phyloP scores from a whole-genome alignment of 2,888 invertebrate species.

The Margaritifera margaritifera region DNA sequence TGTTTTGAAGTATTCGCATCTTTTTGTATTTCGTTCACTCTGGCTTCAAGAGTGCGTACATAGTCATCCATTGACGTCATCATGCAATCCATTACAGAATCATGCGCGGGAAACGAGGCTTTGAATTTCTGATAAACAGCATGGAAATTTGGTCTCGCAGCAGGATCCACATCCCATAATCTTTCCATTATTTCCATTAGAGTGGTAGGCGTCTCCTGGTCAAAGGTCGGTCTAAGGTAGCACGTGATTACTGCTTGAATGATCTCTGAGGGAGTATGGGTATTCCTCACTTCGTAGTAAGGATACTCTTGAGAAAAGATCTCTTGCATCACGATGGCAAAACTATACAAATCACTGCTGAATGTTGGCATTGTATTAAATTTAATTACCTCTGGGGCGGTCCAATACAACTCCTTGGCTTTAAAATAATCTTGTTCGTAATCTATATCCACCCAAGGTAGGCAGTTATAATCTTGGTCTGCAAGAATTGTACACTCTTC shows the following conservation, averaged over 20 bases:
- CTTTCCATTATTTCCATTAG: constrained; percentile 55
- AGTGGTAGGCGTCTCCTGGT: constrained; percentile 39
- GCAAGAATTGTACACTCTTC: constrained; percentile 44
- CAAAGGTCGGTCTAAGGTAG: constrained; percentile 53
- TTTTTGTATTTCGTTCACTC: constrained; percentile 52
- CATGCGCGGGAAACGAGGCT: constrained; percentile 49
- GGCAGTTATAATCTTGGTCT: constrained; percentile 21
- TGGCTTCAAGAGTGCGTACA: constrained; percentile 56
- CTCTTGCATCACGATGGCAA: constrained; percentile 64
- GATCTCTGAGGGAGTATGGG: constrained; percentile 45
- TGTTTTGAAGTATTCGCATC: constrained; percentile 49
- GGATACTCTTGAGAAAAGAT: constrained; percentile 63
- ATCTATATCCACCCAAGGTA: constrained; percentile 22
- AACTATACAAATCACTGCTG: constrained; percentile 62
- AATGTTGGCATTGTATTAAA: constrained; percentile 36
- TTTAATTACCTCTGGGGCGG: constrained; percentile 61
- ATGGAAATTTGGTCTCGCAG: constrained; percentile 54
- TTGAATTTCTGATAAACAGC: constrained; percentile 53
- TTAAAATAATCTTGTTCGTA: neutral
- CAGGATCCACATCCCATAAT: constrained; percentile 53
- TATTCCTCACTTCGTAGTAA: constrained; percentile 51
- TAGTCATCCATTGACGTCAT: constrained; percentile 59
- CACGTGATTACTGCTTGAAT: constrained; percentile 47
- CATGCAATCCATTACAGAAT: constrained; percentile 67
- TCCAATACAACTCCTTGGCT: constrained; percentile 49